Percentiles rank a stretch among this genome's conserved stretches.
Conservation (phyloP, 2,888 invertebrate genomes). For the Aphodius granarius region DNA sequence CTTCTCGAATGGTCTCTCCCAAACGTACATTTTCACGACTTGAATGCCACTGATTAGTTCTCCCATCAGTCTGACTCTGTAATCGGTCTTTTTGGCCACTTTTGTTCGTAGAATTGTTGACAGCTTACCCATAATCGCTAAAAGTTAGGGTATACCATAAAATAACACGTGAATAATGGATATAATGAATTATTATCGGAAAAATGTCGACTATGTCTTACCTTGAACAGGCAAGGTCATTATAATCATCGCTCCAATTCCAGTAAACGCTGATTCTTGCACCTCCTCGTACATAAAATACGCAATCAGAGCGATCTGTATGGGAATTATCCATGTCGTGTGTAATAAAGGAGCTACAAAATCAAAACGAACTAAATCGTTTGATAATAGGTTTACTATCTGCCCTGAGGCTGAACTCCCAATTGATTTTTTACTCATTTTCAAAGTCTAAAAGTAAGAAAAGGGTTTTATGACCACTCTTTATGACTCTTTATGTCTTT, state of each 20-base stretch:
- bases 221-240: slow-evolving; percentile 60
- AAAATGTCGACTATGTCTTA: slow-evolving; percentile 36
- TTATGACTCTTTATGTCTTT: neutral
- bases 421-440: slow-evolving; percentile 64
- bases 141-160: no score
- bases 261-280: slow-evolving; percentile 61
- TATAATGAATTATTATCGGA: neutral
- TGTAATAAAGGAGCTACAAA: slow-evolving; percentile 69
- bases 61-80: slow-evolving; percentile 70
- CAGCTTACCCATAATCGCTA: slow-evolving; percentile 35
- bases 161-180: neutral
- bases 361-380: slow-evolving; percentile 83
- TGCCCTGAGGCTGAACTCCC: slow-evolving; percentile 82
- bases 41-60: slow-evolving; percentile 74
- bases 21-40: slow-evolving; percentile 80
- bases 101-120: slow-evolving; percentile 44
- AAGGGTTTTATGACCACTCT: neutral
- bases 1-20: slow-evolving; percentile 72
- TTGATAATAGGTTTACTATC: slow-evolving; percentile 81
- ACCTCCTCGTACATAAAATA: slow-evolving; percentile 61
- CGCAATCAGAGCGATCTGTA: slow-evolving; percentile 67
- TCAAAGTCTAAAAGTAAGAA: neutral
- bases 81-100: slow-evolving; percentile 61
- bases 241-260: slow-evolving; percentile 60
- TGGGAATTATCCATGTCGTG: slow-evolving; percentile 79